Percentiles rank a stretch among this genome's conserved stretches.
These are phyloP conservation scores for Taurulus bubalis DNA, from an alignment of 2,113 vertebrate species.

Conservation along the genomic window DNA sequence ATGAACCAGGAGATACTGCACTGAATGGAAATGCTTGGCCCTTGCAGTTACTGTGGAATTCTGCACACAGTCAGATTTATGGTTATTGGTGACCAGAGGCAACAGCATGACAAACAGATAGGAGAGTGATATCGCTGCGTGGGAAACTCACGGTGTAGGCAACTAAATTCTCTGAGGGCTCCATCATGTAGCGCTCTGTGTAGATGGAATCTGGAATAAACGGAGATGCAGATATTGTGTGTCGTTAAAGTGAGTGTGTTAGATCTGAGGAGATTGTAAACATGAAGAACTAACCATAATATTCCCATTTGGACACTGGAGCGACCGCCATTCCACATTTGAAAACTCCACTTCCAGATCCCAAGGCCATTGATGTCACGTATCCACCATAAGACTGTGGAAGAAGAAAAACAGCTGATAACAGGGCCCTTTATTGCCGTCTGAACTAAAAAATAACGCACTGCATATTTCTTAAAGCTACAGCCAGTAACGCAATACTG, in stretches of 20 bases:
- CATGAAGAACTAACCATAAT: conserved; percentile 86
- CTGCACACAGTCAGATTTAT: conserved; percentile 76
- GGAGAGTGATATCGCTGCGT: neutral
- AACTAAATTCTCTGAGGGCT: conserved; percentile 84
- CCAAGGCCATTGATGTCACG: conserved; percentile 95
- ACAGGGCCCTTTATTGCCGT: neutral
- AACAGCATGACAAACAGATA: neutral
- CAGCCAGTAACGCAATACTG: neutral
- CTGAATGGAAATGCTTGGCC: conserved; percentile 92
- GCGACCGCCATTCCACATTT: conserved; percentile 98
- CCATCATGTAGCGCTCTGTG: conserved; percentile 95
- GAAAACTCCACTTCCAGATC: conserved; percentile 92
- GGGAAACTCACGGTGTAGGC: conserved; percentile 86
- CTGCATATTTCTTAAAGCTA: neutral
- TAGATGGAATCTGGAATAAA: conserved; percentile 82
- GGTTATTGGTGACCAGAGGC: neutral
- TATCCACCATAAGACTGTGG: conserved; percentile 98
- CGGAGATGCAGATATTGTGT: neutral
- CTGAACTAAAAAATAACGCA: neutral
- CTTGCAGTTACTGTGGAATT: conserved; percentile 94
- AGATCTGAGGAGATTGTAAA: neutral
- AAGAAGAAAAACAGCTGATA: conserved; percentile 52
- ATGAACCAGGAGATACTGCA: conserved; percentile 96
- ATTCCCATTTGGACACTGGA: conserved; percentile 94
- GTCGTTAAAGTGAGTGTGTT: neutral